Evolutionary conservation across 2,888 invertebrate genomes (phyloP), one percentile per base, ranked within the genome.

Genomic region (Rhingia rostrata): DNA sequence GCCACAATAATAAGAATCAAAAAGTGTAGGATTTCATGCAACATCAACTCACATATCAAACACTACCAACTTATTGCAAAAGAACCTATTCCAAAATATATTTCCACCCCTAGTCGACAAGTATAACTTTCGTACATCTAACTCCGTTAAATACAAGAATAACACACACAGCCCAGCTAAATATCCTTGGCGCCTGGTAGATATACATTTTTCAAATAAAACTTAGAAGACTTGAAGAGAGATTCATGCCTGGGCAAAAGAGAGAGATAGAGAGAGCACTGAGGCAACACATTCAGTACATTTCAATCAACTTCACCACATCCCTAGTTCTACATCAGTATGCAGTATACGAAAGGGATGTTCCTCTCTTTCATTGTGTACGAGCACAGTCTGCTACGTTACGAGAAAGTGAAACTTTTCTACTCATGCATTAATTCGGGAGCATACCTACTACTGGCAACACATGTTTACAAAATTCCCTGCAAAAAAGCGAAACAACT

Each of bases 141-240:
- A 35, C 45, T 43, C 53, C 33, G 12, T 32, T 14, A 9, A 63
- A 70, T 56, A 54, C 37, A 47, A 45, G 54, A 6, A 60, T n/a
- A n/a, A 12, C 51, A 53, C 14, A 37, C 6, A 10, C 7, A 45
- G n/a, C 14, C 60, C 47, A 56, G 37, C 70, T 45, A 6, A n/a
- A 53, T 47, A 51, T 64, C 66, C 87, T 87, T 78, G 37, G 9
- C 79, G 86, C 87, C 88, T 86, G 87, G 43, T 86, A 54, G 1
- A 43, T 12, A 41, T 72, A 87, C 86, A 86, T 79, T 86, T 86
- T 72, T 70, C 86, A 88, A 86, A 87, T 80, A 87, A 88, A 88
- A 86, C 84, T 84, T 86, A 54, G 30, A 58, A 30, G 12, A 41
- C 53, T 53, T 30, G 51, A 39, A 73, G 60, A 73, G 66, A 37